phyloP scores from a whole-genome alignment of 2,113 vertebrate species.

The Cygnus atratus region DNA sequence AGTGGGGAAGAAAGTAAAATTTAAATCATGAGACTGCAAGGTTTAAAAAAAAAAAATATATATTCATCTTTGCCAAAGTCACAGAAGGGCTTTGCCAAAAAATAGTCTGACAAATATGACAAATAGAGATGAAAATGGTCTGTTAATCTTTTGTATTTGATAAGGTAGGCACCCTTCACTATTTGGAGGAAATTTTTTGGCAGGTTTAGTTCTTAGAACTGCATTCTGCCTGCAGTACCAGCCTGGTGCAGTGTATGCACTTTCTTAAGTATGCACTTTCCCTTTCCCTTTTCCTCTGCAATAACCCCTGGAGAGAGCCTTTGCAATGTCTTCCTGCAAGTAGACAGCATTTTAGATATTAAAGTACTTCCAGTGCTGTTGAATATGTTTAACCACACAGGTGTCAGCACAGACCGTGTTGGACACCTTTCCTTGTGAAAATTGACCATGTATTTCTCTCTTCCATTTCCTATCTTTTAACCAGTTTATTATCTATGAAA shows the following conservation, averaged over 20 bases:
- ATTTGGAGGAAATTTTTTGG: not conserved
- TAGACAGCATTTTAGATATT: not conserved
- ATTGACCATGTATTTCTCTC: not conserved
- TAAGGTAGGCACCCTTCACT: not conserved
- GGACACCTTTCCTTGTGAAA: not conserved
- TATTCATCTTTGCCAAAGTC: not conserved
- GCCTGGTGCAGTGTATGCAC: not conserved
- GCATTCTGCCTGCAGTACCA: not conserved
- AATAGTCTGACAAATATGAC: not conserved
- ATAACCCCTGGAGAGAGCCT: rapidly evolving
- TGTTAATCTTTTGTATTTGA: not conserved
- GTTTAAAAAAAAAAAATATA: not conserved
- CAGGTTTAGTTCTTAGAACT: not conserved
- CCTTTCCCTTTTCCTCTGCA: not conserved
- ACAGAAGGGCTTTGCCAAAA: not conserved
- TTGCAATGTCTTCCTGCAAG: not conserved
- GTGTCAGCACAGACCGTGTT: not conserved
- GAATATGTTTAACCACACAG: not conserved
- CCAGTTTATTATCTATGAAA: not conserved
- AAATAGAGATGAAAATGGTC: not conserved
- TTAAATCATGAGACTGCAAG: not conserved
- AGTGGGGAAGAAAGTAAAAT: not conserved
- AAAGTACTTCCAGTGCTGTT: not conserved
- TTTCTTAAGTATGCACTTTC: not conserved
- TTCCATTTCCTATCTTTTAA: not conserved